A percentile compares a stretch with the other conserved stretches of the same genome.
phyloP scores from a whole-genome alignment of 2,113 vertebrate genomes.

The Nesospiza acunhae region DNA sequence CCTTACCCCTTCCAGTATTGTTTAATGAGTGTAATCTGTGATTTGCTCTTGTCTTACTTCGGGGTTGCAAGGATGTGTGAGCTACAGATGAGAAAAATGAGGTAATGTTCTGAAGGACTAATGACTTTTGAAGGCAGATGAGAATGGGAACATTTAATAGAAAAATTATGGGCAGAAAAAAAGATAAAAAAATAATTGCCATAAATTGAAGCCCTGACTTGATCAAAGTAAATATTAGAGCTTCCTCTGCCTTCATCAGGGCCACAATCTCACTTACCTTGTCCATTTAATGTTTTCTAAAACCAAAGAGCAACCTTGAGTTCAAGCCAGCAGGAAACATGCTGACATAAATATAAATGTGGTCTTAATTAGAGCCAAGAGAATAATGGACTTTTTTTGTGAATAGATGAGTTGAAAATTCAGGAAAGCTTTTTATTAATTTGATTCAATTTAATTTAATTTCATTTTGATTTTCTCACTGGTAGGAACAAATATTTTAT shows the following conservation, averaged over 20 bases:
- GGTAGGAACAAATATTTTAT: background rate
- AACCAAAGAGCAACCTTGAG: background rate
- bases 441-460: background rate
- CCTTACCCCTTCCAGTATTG: background rate
- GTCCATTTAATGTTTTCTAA: constrained; percentile 1
- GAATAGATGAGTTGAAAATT: background rate
- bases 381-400: background rate
- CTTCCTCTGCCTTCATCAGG: background rate
- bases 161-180: background rate
- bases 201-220: background rate
- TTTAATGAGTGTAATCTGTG: background rate
- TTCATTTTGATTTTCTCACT: background rate
- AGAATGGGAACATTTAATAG: background rate
- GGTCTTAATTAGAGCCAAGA: constrained; percentile 19
- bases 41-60: background rate
- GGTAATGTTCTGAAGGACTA: background rate
- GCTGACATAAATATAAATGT: background rate
- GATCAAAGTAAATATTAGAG: background rate
- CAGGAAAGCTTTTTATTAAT: background rate
- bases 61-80: background rate
- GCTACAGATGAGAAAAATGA: background rate
- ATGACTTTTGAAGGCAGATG: background rate
- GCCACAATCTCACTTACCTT: background rate
- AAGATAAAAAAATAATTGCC: rapidly evolving
- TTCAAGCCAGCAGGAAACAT: background rate